Percentiles rank a stretch among this genome's conserved stretches.
Evolutionary conservation across 2,797 vertebrate species (phyloP).

Genomic region (Carcharodon carcharias): DNA sequence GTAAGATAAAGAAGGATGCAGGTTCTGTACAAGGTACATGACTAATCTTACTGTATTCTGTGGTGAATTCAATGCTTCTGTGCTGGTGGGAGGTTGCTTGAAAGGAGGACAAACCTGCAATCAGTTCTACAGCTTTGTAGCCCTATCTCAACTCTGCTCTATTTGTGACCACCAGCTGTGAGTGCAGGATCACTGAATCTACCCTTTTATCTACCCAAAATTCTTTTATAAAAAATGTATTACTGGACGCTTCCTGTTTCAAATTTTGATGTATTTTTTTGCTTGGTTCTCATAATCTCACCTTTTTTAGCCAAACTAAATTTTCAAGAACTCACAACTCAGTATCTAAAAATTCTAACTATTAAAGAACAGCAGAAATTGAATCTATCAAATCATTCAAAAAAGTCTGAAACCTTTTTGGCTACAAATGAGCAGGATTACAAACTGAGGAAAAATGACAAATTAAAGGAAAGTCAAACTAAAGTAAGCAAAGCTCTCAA

Average conservation of each 20-base stretch:
- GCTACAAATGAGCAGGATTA: neutral
- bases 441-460: neutral
- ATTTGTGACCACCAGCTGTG: neutral
- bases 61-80: neutral
- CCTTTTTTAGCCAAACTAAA: neutral
- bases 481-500: neutral
- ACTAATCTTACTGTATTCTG: neutral
- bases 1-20: conserved; percentile 33
- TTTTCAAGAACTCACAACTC: neutral
- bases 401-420: neutral
- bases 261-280: neutral
- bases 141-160: neutral
- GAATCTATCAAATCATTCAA: neutral
- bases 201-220: neutral
- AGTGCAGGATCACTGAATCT: neutral
- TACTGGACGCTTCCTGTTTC: neutral
- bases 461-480: neutral
- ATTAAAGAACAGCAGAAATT: neutral
- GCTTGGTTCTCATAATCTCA: neutral
- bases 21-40: neutral
- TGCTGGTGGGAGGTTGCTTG: neutral
- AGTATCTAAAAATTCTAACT: no score
- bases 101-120: neutral
- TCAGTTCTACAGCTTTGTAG: neutral
- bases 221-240: no score